Evolutionary conservation across 2,888 invertebrate species (phyloP), one percentile per base, ranked within the genome.

Genomic region (Drosophila neotestacea): DNA sequence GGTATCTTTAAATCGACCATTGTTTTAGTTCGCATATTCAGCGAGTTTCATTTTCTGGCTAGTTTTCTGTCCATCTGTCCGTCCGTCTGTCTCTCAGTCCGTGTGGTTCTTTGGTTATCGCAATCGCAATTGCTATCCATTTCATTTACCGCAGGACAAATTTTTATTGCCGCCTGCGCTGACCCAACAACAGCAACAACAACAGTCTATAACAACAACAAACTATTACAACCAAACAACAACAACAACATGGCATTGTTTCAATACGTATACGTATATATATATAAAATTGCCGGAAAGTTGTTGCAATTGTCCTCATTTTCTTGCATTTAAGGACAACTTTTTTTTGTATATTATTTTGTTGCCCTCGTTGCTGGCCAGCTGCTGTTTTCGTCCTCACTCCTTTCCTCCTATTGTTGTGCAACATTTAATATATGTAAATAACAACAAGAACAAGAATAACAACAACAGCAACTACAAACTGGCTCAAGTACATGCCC

Each of bases 61-160:
- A 66, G 51, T 55, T 11, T 47, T 41, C 47, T 48, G 48, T 44
- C 36, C 10, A 27, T 32, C 16, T 27, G 41, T 36, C 3, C 10
- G 54, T 39, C 28, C 22, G 22, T 22, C 22, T 22, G 22, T 32
- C 16, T 27, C 32, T 36, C 3, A 10, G 54, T 39, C 28, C n/a
- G 9, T 55, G 76, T 32, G 70, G 42, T 46, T 13, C 56, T 27
- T 67, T 67, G 84, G 84, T 77, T 83, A 83, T 86, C 86, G 84
- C 77, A 73, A 83, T 86, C 81, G 81, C 84, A 81, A 83, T 84
- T 79, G 72, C 77, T 86, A 81, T 84, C 79, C 84, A 84, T 86
- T 86, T 86, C 86, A 85, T 88, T 85, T 86, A 83, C 73, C 85
- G 88, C 79, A 86, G 88, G 88, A 85, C 85, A 88, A 86, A 85